These are phyloP conservation scores for Rafetus swinhoei DNA, from an alignment of 2,113 vertebrate genomes.

Conservation along the genomic window DNA sequence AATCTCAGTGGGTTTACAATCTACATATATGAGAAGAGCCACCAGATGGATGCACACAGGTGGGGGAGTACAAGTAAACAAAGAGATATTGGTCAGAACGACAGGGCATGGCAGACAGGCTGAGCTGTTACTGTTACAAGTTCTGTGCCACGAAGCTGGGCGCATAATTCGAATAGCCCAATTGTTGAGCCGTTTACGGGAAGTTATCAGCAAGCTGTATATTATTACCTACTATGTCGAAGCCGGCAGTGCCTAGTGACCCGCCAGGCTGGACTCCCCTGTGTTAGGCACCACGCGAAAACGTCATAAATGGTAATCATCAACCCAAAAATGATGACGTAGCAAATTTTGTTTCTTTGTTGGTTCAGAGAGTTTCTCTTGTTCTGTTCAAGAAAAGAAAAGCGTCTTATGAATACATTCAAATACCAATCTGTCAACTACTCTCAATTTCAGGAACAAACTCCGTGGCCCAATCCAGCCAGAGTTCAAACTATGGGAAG, in stretches of 20 bases:
- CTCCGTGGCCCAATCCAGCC: not conserved
- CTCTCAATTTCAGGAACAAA: not conserved
- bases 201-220: not conserved
- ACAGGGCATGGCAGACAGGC: not conserved
- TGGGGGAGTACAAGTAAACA: not conserved
- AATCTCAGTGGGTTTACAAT: not conserved
- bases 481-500: not conserved
- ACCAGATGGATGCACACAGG: not conserved
- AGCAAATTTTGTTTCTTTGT: not conserved
- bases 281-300: not conserved
- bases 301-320: not conserved
- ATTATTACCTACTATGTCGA: not conserved
- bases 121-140: not conserved
- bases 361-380: not conserved
- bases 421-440: not conserved
- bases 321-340: not conserved
- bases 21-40: not conserved
- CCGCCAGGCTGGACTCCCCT: too few relatives aligned
- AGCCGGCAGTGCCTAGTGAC: not conserved
- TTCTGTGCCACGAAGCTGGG: not conserved
- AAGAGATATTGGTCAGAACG: not conserved
- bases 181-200: not conserved
- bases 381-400: not conserved
- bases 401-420: fast-evolving
- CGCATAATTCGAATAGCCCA: not conserved